Evolutionary conservation across 2,888 invertebrate species (phyloP), one percentile per base, ranked within the genome.

Genomic region (Pristionchus exspectatus): DNA sequence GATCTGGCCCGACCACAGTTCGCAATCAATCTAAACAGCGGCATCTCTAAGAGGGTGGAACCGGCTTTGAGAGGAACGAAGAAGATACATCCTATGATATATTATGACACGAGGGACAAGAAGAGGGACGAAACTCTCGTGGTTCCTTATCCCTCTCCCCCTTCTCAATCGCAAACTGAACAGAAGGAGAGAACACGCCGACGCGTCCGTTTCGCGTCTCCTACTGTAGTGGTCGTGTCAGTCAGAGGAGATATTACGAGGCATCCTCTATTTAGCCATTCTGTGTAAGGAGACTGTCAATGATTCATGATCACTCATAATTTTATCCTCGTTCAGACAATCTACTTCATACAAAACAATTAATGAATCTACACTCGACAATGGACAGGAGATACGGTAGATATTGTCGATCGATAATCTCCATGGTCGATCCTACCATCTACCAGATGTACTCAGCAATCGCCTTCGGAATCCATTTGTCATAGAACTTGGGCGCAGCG

Each of bases 401-500:
- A 77, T 44, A 77, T 10, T 16, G 44, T 77, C 77, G 77, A 44
- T 44, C 44, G 77, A 72, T 72, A 38, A 44, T 44, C 69, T 77
- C 77, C 44, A 59, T 24, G 38, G 77, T 77, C n/a, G 10, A 38
- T 33, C 38, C 38, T 12, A 1, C 63, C 18, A 69, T 92, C 91
- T 93, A 94, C 93, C 93, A 93, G 91, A 94, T 91, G 86, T 91
- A 93, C 87, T 92, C 92, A 66, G 87, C 90, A 38, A 94, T 91
- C 84, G 87, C 90, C 88, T 94, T 90, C 77, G 94, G 94, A 88
- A 94, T 90, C 92, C 93, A 94, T 72, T 93, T 92, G 91, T 94
- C 94, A 92, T 94, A 94, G 93, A 94, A 94, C 90, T 94, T 94
- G 50, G 94, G 94, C 12, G 90, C 94, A 27, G 93, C 90, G 90